Base-by-base conservation (phyloP, 1,140 invertebrate species). In the Megalopta genalis region DNA sequence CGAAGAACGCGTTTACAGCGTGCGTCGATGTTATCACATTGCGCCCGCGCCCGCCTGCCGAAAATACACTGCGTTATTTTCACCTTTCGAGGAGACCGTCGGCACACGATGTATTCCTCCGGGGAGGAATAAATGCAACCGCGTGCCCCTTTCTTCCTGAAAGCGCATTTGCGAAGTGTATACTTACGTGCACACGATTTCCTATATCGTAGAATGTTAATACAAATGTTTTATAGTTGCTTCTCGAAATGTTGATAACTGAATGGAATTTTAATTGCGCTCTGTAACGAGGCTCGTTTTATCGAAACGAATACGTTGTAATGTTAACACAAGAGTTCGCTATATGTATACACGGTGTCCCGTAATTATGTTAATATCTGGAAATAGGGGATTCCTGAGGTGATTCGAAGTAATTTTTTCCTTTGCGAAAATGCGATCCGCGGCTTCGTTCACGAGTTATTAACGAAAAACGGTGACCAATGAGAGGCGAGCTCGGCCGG, bases 111-210 rank as follows among this genome's bases (percentile, higher is more conserved):
- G 49, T 67, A 57, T 66, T 57, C 42, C 25, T 66, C 54, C n/a
- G 2, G 14, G 16, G 10, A 39, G 57, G 66, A 67, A 67, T 67
- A 57, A 81, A 71, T 54, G n/a, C 68, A 65, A 82, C 68, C 66
- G 32, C 9, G 6, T 2, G n/a, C 21, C 25, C 21, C 16, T 42
- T 67, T 5, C 14, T 32, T 16, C 18, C 2, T 12, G 9, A 16
- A 42, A 42, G 65, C 16, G 25, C 8, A 21, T 21, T 21, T n/a
- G 21, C 7, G 9, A 8, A n/a, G n/a, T 18, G 9, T 57, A 57
- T 57, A n/a, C 54, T 57, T 57, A n/a, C 54, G 21, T 57, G n/a
- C n/a, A 57, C n/a, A 57, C n/a, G 6, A n/a, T 57, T 57, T 57
- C 54, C 21, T 57, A n/a, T 57, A 57, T 57, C 18, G 8, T 57